Base-by-base conservation (phyloP, 2,888 invertebrate genomes). In the Hesperia comma region DNA sequence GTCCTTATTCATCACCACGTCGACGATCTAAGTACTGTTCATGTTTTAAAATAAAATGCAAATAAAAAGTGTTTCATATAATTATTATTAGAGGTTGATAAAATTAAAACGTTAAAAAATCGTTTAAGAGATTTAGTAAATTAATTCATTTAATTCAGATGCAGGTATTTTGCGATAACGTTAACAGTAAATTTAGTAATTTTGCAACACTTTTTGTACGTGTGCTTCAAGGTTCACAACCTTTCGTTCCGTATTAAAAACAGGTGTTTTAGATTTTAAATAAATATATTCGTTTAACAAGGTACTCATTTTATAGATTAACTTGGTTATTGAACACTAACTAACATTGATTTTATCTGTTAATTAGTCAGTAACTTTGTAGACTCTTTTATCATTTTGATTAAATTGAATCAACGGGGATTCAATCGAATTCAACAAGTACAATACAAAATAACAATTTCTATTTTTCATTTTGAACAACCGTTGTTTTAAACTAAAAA, bases 241-340 rank as follows among this genome's bases (percentile, higher is more conserved):
- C 46, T 63, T 55, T 63, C 55, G 55, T 63, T 63, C 57, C 63
- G 57, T 21, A 41, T 43, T 21, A n/a, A 17, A 56, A n/a, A 56
- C 49, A 51, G 33, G 14, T 49, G 58, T 57, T 64, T 53, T 64
- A 53, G 49, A 40, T 26, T 40, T 55, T 37, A 57, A 40, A 46
- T 49, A 26, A 62, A 62, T 40, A 37, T 19, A 6, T 43, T 19
- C 4, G 41, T 8, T 57, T 57, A 57, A 63, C 49, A n/a, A n/a
- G n/a, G n/a, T n/a, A 41, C 40, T 56, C 56, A 63, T 49, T 49
- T 63, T 56, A 56, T 21, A 56, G 63, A 49, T 63, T 49, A 63
- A 26, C 15, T 49, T 40, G n/a, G 19, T 32, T 33, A 41, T 63
- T 63, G 37, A n/a, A 15, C 15, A 51, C 14, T 14, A 51, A 51